phyloP scores from a whole-genome alignment of 2,113 vertebrate genomes.

The Nipponia nippon region DNA sequence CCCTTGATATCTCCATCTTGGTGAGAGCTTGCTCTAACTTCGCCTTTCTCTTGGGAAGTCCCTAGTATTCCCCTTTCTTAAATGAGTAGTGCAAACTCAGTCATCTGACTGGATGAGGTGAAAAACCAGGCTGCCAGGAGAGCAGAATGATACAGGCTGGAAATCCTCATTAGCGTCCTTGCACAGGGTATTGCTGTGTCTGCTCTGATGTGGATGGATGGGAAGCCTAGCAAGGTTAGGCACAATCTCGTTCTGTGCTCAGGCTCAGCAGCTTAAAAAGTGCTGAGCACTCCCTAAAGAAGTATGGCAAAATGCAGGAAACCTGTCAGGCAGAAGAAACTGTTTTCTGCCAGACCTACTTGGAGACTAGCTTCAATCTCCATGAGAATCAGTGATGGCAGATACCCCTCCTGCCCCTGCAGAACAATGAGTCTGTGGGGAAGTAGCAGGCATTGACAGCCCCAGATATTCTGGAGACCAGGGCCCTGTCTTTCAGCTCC shows the following conservation, averaged over 20 bases:
- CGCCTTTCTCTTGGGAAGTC: not conserved
- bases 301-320: not conserved
- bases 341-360: not conserved
- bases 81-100: not conserved
- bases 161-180: not conserved
- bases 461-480: not conserved
- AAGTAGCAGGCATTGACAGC: not conserved
- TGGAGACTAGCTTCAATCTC: not conserved
- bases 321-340: not conserved
- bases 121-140: not conserved
- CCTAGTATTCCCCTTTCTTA: not conserved
- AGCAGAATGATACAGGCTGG: not conserved
- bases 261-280: not conserved
- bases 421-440: not conserved
- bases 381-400: not conserved
- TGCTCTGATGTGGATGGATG: not conserved
- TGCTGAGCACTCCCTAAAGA: not conserved
- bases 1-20: not conserved
- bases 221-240: not conserved
- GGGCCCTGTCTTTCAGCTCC: not conserved
- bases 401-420: not conserved
- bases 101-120: not conserved
- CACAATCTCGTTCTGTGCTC: not conserved
- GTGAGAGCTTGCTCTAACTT: not conserved
- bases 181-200: not conserved